Conservation (phyloP, 2,797 vertebrate genomes). For the Perodicticus potto region DNA sequence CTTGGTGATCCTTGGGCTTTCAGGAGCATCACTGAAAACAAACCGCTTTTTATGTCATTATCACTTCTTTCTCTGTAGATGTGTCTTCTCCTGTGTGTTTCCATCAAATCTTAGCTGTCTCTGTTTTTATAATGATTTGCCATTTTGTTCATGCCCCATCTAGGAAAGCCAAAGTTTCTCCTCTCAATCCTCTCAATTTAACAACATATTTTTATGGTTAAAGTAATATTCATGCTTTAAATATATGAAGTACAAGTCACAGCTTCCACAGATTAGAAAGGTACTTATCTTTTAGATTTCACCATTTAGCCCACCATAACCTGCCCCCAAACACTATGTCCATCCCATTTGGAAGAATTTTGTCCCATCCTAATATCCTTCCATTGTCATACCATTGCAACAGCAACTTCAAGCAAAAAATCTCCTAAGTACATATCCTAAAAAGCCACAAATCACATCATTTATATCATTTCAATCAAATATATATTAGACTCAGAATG, state of each 20-base stretch:
- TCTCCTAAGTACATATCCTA: not conserved
- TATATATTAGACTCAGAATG: not conserved
- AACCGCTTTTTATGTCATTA: not conserved
- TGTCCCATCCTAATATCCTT: not conserved
- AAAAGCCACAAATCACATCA: not conserved
- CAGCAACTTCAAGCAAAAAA: not conserved
- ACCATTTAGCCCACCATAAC: not conserved
- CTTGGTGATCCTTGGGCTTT: not conserved
- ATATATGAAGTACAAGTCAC: not conserved
- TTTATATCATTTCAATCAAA: constrained; percentile 10
- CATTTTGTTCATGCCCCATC: not conserved
- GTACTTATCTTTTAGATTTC: not conserved
- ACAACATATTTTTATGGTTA: not conserved
- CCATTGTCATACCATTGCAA: not conserved
- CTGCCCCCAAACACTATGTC: not conserved
- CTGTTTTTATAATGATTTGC: not conserved
- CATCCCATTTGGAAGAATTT: not conserved
- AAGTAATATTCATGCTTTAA: not conserved
- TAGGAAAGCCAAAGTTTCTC: not conserved
- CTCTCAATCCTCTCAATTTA: not conserved
- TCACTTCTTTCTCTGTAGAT: not conserved
- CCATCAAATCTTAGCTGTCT: not conserved
- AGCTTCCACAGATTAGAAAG: not conserved
- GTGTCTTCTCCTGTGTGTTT: not conserved
- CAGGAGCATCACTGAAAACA: not conserved